phyloP scores from a whole-genome alignment of 2,113 vertebrate species.

The Gorilla gorilla region DNA sequence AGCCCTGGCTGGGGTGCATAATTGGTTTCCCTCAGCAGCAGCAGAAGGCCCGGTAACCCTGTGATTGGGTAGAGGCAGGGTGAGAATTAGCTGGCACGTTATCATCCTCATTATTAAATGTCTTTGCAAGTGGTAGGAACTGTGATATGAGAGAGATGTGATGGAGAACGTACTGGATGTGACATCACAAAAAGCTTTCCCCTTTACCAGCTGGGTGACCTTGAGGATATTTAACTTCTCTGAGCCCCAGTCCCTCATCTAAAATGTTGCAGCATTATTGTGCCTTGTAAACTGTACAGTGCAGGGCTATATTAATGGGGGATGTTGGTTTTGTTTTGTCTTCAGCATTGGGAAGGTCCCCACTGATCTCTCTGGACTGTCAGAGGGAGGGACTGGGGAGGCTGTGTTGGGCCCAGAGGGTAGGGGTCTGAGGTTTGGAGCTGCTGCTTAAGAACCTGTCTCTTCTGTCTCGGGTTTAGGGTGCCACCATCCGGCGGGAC shows the following conservation, averaged over 20 bases:
- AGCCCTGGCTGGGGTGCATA: not conserved
- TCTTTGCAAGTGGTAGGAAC: conserved; percentile 3
- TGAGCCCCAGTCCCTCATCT: not conserved
- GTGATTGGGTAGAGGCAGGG: not conserved
- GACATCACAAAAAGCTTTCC: not conserved
- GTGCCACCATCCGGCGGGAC: conserved; percentile 94
- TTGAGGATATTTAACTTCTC: not conserved
- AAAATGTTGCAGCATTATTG: not conserved
- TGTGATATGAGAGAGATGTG: not conserved
- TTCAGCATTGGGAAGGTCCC: not conserved
- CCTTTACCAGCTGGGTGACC: not conserved
- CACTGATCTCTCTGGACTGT: not conserved
- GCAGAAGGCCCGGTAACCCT: not conserved
- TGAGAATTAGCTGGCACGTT: not conserved
- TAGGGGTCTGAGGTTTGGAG: not conserved
- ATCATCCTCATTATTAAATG: not conserved
- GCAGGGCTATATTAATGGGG: not conserved
- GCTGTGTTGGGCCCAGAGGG: not conserved
- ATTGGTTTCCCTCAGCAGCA: not conserved
- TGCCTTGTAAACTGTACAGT: not conserved
- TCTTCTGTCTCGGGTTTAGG: conserved; percentile 81
- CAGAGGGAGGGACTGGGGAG: not conserved
- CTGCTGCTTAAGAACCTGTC: not conserved
- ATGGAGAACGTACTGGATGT: not conserved
- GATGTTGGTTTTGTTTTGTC: not conserved